Evolutionary conservation across 2,113 vertebrate species (phyloP).

Genomic region (Pica pica): DNA sequence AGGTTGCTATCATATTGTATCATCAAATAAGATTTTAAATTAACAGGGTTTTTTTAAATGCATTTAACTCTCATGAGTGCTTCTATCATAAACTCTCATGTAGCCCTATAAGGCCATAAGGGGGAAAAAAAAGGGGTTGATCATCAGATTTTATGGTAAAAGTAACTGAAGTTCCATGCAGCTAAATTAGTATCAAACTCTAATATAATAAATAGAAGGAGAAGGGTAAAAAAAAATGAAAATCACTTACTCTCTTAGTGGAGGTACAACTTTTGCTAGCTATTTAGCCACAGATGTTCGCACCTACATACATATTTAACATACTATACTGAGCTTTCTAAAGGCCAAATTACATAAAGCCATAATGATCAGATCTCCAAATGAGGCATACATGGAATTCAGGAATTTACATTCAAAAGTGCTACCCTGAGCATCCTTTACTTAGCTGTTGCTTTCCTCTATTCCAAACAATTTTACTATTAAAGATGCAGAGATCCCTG

Average conservation of each 20-base stretch:
- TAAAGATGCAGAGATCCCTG: not conserved
- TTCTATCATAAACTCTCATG: not conserved
- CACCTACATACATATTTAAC: not conserved
- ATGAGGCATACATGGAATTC: not conserved
- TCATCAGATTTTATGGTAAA: not conserved
- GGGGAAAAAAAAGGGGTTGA: fast-evolving
- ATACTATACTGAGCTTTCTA: not conserved
- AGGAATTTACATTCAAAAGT: not conserved
- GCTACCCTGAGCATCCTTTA: not conserved
- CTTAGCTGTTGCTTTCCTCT: not conserved
- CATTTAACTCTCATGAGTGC: not conserved
- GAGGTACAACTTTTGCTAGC: not conserved
- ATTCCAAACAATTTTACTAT: not conserved
- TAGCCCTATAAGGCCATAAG: not conserved
- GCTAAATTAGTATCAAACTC: not conserved
- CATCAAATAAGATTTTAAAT: not conserved
- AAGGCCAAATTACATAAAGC: not conserved
- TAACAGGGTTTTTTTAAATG: not conserved
- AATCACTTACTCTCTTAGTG: not conserved
- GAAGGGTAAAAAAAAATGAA: not conserved
- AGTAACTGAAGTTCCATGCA: not conserved
- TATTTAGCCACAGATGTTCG: not conserved
- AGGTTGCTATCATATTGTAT: not conserved
- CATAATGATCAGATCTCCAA: not conserved
- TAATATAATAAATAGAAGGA: not conserved